phyloP scores from a whole-genome alignment of 1,140 invertebrate genomes.

The Atta colombica region DNA sequence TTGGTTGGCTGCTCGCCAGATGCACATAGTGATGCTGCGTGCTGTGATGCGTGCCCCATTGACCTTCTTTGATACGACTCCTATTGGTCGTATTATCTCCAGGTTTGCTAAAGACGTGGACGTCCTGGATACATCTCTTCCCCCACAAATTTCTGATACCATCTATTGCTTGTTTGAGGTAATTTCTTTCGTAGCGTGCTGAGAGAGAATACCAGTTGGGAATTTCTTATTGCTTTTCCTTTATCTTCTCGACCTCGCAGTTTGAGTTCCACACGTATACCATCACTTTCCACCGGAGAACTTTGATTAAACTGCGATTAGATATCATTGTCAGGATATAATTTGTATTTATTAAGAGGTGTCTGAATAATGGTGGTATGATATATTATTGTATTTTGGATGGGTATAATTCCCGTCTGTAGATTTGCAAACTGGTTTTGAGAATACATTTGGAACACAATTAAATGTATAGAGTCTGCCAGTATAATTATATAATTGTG shows the following conservation, averaged over 20 bases:
- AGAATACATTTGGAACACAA: not conserved
- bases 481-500: constrained; percentile 82
- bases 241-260: constrained; percentile 57
- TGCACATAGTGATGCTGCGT: constrained; percentile 92
- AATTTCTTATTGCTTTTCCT: constrained; percentile 60
- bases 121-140: constrained; percentile 91
- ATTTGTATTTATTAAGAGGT: constrained; percentile 32
- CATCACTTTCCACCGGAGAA: constrained; percentile 28
- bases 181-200: constrained; percentile 84
- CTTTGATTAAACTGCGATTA: constrained; percentile 20
- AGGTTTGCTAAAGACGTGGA: constrained; percentile 94
- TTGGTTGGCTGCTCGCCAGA: constrained; percentile 90
- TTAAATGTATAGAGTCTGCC: constrained; percentile 29
- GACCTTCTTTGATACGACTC: constrained; percentile 96
- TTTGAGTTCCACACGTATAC: constrained; percentile 27
- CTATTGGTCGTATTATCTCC: constrained; percentile 94
- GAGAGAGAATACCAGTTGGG: constrained; percentile 45
- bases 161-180: constrained; percentile 94
- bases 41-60: constrained; percentile 92
- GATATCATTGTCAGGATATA: constrained; percentile 10
- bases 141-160: constrained; percentile 90
- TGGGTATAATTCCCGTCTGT: not conserved
- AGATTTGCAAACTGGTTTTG: constrained; percentile 12
- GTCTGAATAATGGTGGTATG: constrained; percentile 9
- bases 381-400: constrained; percentile 12